A percentile compares a stretch with the other conserved stretches of the same genome.
These are phyloP conservation scores for Isoperla grammatica DNA, from an alignment of 2,888 invertebrate species.

Conservation along the genomic window DNA sequence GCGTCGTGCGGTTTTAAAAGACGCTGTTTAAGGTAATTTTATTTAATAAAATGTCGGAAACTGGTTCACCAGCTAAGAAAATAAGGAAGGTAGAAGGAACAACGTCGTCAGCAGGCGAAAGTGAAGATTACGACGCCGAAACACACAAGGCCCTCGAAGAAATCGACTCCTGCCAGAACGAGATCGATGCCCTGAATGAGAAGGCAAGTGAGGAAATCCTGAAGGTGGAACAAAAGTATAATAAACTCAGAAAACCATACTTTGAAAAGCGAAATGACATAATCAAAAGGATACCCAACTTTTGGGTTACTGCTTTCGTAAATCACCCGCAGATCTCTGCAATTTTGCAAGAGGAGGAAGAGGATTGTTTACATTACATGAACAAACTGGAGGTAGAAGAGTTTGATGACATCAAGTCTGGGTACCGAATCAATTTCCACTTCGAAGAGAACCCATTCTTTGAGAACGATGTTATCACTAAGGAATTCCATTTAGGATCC, in stretches of 20 bases:
- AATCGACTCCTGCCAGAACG: conserved; percentile 74
- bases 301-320: conserved; percentile 80
- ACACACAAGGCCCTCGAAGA: conserved; percentile 64
- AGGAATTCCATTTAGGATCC: conserved; percentile 68
- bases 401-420: conserved; percentile 81
- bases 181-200: conserved; percentile 74
- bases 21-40: conserved; percentile 3
- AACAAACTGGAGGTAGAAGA: conserved; percentile 75
- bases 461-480: conserved; percentile 69
- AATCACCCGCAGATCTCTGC: conserved; percentile 82
- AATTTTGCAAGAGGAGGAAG: conserved; percentile 75
- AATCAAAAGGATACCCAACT: conserved; percentile 72
- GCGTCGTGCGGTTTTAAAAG: not conserved
- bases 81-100: conserved; percentile 37
- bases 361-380: conserved; percentile 68
- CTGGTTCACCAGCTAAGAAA: conserved; percentile 40
- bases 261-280: conserved; percentile 70
- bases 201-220: conserved; percentile 80
- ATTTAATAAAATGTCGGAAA: conserved; percentile 23
- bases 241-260: conserved; percentile 68
- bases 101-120: conserved; percentile 6
- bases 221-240: conserved; percentile 77
- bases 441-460: conserved; percentile 80
- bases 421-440: conserved; percentile 68
- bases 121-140: conserved; percentile 50